Conservation (phyloP, 2,888 invertebrate species). For the Mylabris sibirica region DNA sequence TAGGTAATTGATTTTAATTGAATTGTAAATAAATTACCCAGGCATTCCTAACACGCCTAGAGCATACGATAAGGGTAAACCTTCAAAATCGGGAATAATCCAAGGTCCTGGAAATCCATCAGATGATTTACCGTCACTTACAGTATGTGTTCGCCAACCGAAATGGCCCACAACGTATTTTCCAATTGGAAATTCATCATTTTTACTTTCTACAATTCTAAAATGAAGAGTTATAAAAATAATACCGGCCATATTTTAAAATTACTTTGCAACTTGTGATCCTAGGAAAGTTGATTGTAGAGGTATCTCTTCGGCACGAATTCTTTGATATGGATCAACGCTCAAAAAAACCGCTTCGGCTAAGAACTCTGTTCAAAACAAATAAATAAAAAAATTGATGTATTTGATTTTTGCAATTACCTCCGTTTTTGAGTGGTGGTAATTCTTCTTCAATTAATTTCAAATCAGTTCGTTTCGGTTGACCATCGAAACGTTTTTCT, state of each 20-base stretch:
- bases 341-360: slow-evolving; percentile 72
- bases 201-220: slow-evolving; percentile 73
- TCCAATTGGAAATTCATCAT: slow-evolving; percentile 70
- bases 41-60: slow-evolving; percentile 75
- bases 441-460: slow-evolving; percentile 73
- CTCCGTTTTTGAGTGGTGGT: slow-evolving; percentile 71
- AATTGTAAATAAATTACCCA: slow-evolving; percentile 62
- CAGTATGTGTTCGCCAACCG: slow-evolving; percentile 73
- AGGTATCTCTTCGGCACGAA: slow-evolving; percentile 60
- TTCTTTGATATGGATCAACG: slow-evolving; percentile 76
- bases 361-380: slow-evolving; percentile 57
- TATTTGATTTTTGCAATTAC: slow-evolving; percentile 61
- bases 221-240: slow-evolving; percentile 43
- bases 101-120: slow-evolving; percentile 44
- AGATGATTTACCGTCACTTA: slow-evolving; percentile 59
- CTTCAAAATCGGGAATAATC: slow-evolving; percentile 64
- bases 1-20: background rate
- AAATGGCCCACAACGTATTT: slow-evolving; percentile 68
- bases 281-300: slow-evolving; percentile 67
- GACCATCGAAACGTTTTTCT: slow-evolving; percentile 71
- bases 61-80: slow-evolving; percentile 67
- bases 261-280: slow-evolving; percentile 71
- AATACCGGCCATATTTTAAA: too few species aligned
- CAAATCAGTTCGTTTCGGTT: slow-evolving; percentile 72
- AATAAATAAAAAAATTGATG: background rate